Conservation (phyloP, 2,888 invertebrate genomes). For the Andrena minutula region DNA sequence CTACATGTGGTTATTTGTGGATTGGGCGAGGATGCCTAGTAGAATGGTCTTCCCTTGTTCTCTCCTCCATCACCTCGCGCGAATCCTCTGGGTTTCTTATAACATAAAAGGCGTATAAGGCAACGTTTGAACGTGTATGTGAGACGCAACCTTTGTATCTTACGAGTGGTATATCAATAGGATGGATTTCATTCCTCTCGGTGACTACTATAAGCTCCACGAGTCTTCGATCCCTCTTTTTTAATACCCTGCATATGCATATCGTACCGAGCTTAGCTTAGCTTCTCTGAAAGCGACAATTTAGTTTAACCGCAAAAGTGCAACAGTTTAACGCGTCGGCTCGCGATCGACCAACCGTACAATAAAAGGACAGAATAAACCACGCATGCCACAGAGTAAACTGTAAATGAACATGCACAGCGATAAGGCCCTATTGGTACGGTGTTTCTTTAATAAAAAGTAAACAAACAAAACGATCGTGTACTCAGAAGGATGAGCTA, state of each 20-base stretch:
- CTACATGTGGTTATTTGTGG: too few species aligned
- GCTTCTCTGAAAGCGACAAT: background rate
- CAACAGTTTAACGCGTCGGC: background rate
- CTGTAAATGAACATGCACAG: slow-evolving; percentile 20
- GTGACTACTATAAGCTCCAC: too few species aligned
- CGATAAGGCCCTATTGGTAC: slow-evolving; percentile 21
- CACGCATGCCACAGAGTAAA: background rate
- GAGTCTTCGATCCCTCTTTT: background rate
- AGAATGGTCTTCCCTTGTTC: too few species aligned
- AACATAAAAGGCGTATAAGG: too few species aligned
- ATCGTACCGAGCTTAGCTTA: background rate
- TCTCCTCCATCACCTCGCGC: too few species aligned
- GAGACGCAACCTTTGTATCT: too few species aligned
- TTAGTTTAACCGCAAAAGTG: too few species aligned
- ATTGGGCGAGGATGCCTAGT: too few species aligned
- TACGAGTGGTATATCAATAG: too few species aligned
- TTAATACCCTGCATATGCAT: background rate
- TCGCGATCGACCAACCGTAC: background rate
- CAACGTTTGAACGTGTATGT: too few species aligned
- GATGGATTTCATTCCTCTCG: too few species aligned
- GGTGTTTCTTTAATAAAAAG: slow-evolving; percentile 61
- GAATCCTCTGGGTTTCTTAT: too few species aligned
- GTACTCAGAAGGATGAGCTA: slow-evolving; percentile 47
- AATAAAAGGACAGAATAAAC: background rate
- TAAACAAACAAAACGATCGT: slow-evolving; percentile 56